Conservation (phyloP, 2,888 invertebrate species). For the Rhodophaea formosa region DNA sequence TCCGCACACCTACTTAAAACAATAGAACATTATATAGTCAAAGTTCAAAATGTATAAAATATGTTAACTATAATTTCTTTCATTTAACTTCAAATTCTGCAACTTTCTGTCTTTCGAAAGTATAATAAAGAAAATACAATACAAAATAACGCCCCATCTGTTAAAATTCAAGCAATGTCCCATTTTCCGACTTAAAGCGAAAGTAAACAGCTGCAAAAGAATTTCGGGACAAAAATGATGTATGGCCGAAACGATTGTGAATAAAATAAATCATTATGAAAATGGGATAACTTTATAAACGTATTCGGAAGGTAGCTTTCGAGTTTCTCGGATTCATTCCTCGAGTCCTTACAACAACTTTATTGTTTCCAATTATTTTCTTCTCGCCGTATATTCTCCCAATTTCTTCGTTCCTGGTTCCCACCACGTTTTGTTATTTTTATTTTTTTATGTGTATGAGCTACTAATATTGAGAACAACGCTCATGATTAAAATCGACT, state of each 20-base stretch:
- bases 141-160: too few relatives aligned
- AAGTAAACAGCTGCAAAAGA: conserved; percentile 9
- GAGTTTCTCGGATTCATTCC: conserved; percentile 25
- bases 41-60: too few relatives aligned
- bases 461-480: neutral
- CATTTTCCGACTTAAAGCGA: neutral
- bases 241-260: conserved; percentile 19
- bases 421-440: conserved; percentile 2
- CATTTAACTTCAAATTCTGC: too few relatives aligned
- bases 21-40: too few relatives aligned
- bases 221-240: conserved; percentile 17
- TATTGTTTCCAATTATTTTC: conserved; percentile 42
- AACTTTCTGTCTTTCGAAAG: too few relatives aligned
- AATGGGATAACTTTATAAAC: conserved; percentile 28
- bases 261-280: conserved; percentile 30
- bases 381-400: conserved; percentile 25
- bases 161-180: too few relatives aligned
- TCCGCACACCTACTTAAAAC: too few relatives aligned
- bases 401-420: conserved; percentile 25
- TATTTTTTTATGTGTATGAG: neutral
- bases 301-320: conserved; percentile 24
- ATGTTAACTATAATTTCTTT: too few relatives aligned
- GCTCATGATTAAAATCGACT: neutral
- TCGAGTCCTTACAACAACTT: conserved; percentile 30
- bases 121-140: too few relatives aligned